Evolutionary conservation across 2,113 vertebrate species (phyloP).

Genomic region (Cygnus buccinator): DNA sequence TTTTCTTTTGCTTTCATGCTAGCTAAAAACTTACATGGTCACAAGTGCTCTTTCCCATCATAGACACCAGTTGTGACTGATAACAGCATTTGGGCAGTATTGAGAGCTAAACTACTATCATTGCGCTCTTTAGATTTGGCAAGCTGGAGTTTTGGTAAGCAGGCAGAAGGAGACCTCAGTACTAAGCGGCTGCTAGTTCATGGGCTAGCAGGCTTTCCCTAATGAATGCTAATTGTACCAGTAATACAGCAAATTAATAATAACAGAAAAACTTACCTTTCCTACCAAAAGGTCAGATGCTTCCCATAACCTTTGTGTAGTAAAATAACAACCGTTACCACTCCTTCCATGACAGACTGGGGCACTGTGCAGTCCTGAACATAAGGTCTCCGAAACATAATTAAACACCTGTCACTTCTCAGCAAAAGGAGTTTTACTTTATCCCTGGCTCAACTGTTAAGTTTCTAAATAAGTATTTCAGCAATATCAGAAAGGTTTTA

Average conservation of each 20-base stretch:
- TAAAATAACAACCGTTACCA: background rate
- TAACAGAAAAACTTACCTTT: background rate
- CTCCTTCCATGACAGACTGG: background rate
- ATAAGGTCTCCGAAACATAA: background rate
- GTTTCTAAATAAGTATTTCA: background rate
- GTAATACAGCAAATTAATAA: background rate
- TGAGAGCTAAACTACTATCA: background rate
- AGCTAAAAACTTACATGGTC: accelerated
- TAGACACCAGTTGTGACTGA: background rate
- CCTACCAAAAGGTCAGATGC: background rate
- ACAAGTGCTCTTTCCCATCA: background rate
- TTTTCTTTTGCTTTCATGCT: background rate
- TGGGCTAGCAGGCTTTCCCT: background rate
- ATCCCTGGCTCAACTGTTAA: background rate
- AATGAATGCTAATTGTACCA: background rate
- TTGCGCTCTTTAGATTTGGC: background rate
- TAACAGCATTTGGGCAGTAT: background rate
- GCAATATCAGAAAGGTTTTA: background rate
- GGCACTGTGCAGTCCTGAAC: background rate
- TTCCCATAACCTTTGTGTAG: background rate
- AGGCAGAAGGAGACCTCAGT: background rate
- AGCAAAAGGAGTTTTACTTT: background rate
- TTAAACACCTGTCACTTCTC: background rate
- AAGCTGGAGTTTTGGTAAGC: background rate
- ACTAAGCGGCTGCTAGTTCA: background rate